Evolutionary conservation across 2,113 vertebrate genomes (phyloP).

Genomic region (Diglossa brunneiventris): DNA sequence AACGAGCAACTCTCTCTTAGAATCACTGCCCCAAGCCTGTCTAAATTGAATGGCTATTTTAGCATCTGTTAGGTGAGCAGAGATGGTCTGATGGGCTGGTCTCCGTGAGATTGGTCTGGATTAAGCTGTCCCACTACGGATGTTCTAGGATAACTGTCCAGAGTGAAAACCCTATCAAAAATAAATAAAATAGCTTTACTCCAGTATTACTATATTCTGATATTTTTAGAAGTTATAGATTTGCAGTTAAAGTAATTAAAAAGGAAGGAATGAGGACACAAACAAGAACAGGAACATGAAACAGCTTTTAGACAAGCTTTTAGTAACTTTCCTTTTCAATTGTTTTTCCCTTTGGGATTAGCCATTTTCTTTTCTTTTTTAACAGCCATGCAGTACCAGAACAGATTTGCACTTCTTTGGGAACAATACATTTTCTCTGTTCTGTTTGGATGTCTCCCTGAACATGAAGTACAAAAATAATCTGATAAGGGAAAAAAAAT

Average conservation of each 20-base stretch:
- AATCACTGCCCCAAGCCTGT: neutral
- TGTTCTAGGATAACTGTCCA: neutral
- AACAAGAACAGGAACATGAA: neutral
- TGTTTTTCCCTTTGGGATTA: neutral
- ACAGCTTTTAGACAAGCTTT: neutral
- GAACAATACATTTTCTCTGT: neutral
- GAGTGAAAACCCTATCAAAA: neutral
- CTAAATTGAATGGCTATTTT: neutral
- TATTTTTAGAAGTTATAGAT: neutral
- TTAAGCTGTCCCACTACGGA: neutral
- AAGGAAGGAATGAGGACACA: neutral
- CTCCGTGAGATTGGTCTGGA: neutral
- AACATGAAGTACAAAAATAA: neutral
- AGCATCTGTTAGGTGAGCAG: neutral
- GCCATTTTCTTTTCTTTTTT: neutral
- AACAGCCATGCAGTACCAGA: neutral
- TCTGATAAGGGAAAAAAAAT: neutral
- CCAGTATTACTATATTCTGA: neutral
- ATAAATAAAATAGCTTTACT: neutral
- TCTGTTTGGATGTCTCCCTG: neutral
- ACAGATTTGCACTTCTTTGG: neutral
- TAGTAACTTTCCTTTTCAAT: neutral
- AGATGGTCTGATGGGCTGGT: fast-evolving
- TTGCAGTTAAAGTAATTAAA: neutral
- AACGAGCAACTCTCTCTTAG: neutral